Conservation (phyloP, 2,888 invertebrate species). For the Caenorhabditis japonica region DNA sequence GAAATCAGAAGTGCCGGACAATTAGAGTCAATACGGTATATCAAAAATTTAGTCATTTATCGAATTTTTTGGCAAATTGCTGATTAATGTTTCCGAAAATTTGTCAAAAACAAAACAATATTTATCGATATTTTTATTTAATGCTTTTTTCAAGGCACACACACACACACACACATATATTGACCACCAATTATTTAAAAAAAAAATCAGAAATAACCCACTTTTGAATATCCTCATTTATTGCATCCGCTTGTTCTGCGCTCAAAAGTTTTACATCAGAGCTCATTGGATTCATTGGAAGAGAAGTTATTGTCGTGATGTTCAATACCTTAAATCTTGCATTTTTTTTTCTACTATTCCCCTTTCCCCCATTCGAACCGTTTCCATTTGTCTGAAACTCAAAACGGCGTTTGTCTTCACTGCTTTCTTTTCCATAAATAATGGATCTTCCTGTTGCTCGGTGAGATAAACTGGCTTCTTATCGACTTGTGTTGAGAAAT, state of each 20-base stretch:
- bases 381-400: slow-evolving; percentile 24
- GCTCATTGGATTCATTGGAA: slow-evolving; percentile 26
- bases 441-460: slow-evolving; percentile 23
- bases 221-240: slow-evolving; percentile 22
- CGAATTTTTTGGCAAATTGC: no score
- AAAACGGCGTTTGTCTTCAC: slow-evolving; percentile 20
- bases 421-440: slow-evolving; percentile 11
- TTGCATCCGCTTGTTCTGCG: slow-evolving; percentile 9
- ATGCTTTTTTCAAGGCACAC: slow-evolving; percentile 14
- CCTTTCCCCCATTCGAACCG: no score
- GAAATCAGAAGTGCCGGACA: no score
- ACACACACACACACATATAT: no score
- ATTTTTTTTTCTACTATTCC: neutral
- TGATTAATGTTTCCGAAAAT: no score
- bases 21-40: no score
- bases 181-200: no score
- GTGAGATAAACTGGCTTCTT: slow-evolving; percentile 11
- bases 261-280: slow-evolving; percentile 16
- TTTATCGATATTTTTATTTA: no score
- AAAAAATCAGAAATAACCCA: slow-evolving; percentile 4
- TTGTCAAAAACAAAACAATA: no score
- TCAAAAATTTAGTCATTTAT: no score
- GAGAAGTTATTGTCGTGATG: neutral
- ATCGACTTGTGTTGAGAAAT: slow-evolving; percentile 31
- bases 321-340: neutral